phyloP scores from a whole-genome alignment of 2,797 vertebrate genomes.

The Hemitrygon akajei region DNA sequence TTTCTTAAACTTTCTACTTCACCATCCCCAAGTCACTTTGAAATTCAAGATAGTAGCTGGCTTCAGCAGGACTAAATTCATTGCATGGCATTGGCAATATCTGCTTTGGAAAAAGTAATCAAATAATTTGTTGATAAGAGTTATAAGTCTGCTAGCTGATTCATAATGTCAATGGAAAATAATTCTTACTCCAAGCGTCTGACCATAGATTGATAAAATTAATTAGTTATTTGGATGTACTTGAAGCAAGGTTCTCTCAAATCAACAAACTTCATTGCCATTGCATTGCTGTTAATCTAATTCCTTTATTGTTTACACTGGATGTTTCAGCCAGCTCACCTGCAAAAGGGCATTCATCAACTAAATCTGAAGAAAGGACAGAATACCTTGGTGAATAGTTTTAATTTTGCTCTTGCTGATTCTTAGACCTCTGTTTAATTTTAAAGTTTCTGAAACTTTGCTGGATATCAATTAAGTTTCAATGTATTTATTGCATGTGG shows the following conservation, averaged over 20 bases:
- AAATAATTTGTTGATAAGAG: neutral
- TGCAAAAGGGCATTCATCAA: neutral
- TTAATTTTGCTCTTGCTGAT: neutral
- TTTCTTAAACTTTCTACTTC: too few relatives aligned
- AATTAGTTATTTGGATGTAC: neutral
- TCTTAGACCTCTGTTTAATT: neutral
- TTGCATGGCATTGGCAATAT: neutral
- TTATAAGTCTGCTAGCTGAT: neutral
- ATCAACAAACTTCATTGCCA: neutral
- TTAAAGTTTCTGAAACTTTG: neutral
- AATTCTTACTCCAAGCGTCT: neutral
- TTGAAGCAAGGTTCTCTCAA: neutral
- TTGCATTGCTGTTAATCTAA: neutral
- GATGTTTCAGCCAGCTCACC: neutral
- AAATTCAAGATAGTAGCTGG: neutral
- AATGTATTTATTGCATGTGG: neutral
- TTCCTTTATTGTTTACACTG: neutral
- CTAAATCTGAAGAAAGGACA: neutral
- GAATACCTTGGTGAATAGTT: neutral
- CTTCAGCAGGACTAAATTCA: neutral
- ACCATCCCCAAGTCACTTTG: too few relatives aligned
- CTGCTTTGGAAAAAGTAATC: neutral
- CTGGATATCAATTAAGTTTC: neutral
- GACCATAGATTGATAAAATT: neutral
- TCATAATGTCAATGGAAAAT: neutral